Evolutionary conservation across 2,888 invertebrate species (phyloP).

Genomic region (Eristalis pertinax): DNA sequence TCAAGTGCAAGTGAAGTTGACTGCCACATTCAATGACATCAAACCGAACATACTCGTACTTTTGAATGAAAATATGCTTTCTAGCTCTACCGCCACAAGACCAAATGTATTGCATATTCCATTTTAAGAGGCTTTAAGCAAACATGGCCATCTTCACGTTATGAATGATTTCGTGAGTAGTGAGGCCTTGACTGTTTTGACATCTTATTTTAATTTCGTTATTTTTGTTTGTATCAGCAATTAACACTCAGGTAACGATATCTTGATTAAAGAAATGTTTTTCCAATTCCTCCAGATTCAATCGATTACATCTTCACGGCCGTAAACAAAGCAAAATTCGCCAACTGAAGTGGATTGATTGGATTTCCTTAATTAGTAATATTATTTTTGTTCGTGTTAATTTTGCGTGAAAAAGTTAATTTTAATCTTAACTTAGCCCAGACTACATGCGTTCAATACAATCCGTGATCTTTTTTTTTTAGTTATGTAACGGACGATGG

Average conservation of each 20-base stretch:
- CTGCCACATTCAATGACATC: not conserved
- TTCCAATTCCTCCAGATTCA: not conserved
- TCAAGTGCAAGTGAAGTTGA: slow-evolving; percentile 3
- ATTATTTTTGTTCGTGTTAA: not conserved
- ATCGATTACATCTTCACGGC: not conserved
- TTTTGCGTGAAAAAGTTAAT: not conserved
- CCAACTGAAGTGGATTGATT: not conserved
- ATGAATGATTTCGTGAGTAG: not conserved
- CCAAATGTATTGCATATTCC: not conserved
- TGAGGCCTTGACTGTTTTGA: not conserved
- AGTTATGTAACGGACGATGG: too few species aligned
- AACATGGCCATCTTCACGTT: not conserved
- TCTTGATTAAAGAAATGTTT: not conserved
- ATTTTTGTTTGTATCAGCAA: not conserved
- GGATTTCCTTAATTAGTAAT: not conserved
- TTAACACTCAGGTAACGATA: not conserved
- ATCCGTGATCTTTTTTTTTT: too few species aligned
- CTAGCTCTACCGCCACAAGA: not conserved
- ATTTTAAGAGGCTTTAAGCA: not conserved
- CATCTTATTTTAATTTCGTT: not conserved
- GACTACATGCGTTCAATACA: too few species aligned
- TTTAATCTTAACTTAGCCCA: too few species aligned
- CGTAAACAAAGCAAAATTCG: not conserved
- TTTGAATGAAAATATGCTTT: not conserved
- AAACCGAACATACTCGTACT: not conserved